Evolutionary conservation across 2,113 vertebrate species (phyloP), one percentile per base, ranked within the genome.

Genomic region (Chiloscyllium plagiosum): DNA sequence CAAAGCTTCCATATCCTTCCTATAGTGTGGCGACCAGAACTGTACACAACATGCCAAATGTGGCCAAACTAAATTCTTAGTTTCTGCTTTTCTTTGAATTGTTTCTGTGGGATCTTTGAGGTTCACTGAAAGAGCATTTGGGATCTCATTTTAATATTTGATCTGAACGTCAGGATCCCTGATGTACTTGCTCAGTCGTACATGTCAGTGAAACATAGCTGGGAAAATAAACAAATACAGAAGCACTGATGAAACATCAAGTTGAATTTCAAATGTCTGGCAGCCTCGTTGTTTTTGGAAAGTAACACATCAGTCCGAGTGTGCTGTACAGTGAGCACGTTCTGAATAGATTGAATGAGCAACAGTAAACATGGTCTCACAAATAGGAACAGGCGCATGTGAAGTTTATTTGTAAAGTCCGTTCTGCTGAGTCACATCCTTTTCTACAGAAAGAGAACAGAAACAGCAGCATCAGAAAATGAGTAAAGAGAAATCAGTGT

Each of bases 361-460:
- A 94, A 42, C n/a, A 22, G n/a, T 56, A 22, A 42, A 17, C 6
- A n/a, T 68, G 29, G 42, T 94, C 83, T 47, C n/a, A 20, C 65
- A 6, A 19, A 7, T 0, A 69, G 92, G 13, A 17, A 1, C 61
- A 33, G 65, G 5, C 65, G 1, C 47, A 86, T n/a, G 61, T 37
- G 66, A 37, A 68, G n/a, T 42, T 37, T 68, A 65, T 94, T n/a
- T 69, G 65, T 19, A 22, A 22, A 69, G 20, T 33, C 66, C 17
- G n/a, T 42, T 68, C 33, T 66, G 29, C 90, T 68, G 65, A 93
- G 26, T 66, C 92, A 94, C 66, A 68, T 94, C 92, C 92, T 94
- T 26, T 66, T 42, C 22, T 68, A 33, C 61, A 93, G 90, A 66
- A 94, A 13, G 86, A 7, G 50, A 56, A 42, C 42, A 6, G 69